Evolutionary conservation across 2,113 vertebrate species (phyloP), one percentile per base, ranked within the genome.

Genomic region (Rhinoderma darwinii): DNA sequence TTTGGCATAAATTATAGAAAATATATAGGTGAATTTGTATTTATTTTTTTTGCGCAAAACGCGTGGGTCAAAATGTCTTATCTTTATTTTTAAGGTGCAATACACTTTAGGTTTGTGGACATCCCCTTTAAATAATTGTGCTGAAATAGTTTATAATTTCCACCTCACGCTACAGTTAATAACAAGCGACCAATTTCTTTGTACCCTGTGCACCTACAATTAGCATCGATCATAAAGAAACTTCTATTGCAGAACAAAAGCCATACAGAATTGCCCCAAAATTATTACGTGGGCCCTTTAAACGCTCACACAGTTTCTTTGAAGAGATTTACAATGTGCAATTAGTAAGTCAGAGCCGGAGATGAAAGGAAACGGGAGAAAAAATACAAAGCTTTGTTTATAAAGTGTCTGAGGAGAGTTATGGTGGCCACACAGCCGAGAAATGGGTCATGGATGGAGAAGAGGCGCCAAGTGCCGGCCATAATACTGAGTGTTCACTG

Each of bases 281-380:
- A 75, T 47, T 39, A 75, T 47, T 44, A 30, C 10, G 25, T 30
- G 47, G 74, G 12, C 43, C 12, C 47, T 35, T 39, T 72, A 30
- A 51, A 20, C 17, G 30, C 27, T 32, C 44, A 1, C 43, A 17
- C 3, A 10, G 47, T 20, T 25, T 61, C 56, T 82, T 82, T 82
- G 39, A 44, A 82, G 59, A 44, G 56, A 44, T 63, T 82, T 82
- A 63, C n/a, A 66, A 44, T 7, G 1, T 20, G 11, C 79, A 82
- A 82, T 82, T 82, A 82, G 37, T 27, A 25, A 41, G 20, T 43
- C 56, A 66, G 7, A 44, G n/a, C 7, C 14, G 9, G 14, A 66
- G 56, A 82, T 82, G 30, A 82, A 82, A 82, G 59, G 41, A 2
- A 20, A 41, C 1, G 51, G 9, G 18, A 7, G 51, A 59, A 18